Base-by-base conservation (phyloP, 2,797 vertebrate species). In the Anguilla obscura region DNA sequence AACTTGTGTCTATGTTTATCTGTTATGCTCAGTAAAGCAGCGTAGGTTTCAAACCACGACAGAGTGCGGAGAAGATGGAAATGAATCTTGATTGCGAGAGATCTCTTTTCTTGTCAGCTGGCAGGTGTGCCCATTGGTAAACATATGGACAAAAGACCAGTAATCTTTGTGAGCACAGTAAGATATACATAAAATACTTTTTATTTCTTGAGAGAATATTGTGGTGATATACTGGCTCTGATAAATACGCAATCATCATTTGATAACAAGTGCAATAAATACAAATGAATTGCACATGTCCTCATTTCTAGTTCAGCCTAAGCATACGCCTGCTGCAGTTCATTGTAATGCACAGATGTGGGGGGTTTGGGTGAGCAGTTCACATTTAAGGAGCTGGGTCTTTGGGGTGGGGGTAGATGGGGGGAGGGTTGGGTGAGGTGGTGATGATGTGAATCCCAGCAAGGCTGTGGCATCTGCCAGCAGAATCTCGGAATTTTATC, bases 11-110 rank as follows among this genome's bases (percentile, higher is more conserved):
- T 40, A 69, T 88, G 84, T 85, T 88, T 50, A 74, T 88, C 85
- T 86, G 76, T 88, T 86, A 82, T 82, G 80, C 48, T 79, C 82
- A 83, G 85, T 52, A 88, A 88, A 88, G 86, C 40, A 18, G 18
- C 71, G 9, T 86, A 36, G 40, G 50, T 80, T 86, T 88, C 71
- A 36, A 50, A 86, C 14, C 74, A 82, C 36, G n/a, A 82, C 79
- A 16, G 33, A 80, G 36, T 63, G 69, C 30, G 52, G 12, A 18
- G 18, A 54, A 58, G 50, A 79, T 24, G 50, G 54, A 48, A 60
- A 40, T 24, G 54, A 36, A 5, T 27, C 54, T 24, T 80, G 54
- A 54, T 40, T 50, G 71, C 48, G 36, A 18, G 24, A 80, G 33
- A 80, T 50, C 24, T 69, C 24, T 52, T 40, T 88, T 56, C 63